Evolutionary conservation across 2,113 vertebrate genomes (phyloP), one percentile per base, ranked within the genome.

Genomic region (Cricetomys ansorgei): DNA sequence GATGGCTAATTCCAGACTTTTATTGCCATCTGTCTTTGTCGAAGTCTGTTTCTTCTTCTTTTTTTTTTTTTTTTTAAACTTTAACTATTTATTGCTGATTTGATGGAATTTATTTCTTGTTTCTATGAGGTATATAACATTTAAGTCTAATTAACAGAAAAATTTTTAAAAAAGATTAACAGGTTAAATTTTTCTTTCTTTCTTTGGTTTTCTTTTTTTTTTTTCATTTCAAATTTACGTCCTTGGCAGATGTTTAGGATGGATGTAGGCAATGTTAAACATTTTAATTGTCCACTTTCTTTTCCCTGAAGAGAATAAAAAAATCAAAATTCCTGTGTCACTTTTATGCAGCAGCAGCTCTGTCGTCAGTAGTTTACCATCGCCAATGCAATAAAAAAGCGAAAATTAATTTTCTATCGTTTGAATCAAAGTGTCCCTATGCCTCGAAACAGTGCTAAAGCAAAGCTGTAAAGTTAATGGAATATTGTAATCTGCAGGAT

Each of bases 391-490:
- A 98, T 98, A 96, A 98, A 98, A 98, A 97, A 97, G 81, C 95
- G 96, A 98, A 98, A 98, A 98, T 98, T 98, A 99, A 99, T 98
- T 98, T 98, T 97, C 96, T 98, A 91, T 95, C 89, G 1, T 98
- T 98, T 98, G 98, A 98, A 97, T 98, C 97, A 92, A 98, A 98
- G 97, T 97, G 94, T 95, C 96, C 97, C 92, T 88, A 84, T 96
- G 97, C 97, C 97, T 98, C 93, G 34, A 97, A 97, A 94, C 75
- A 7, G 79, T 86, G 94, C 89, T 98, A 97, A 81, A 98, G 89
- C 96, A 96, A 98, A 98, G 98, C 96, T 77, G 85, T 96, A 97
- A 98, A 98, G 97, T 98, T 98, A 98, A 98, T 98, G 97, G 98
- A 97, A 98, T 98, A 98, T 98, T 98, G 98, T 98, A 98, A 98